A percentile compares a stretch with the other conserved stretches of the same genome.
Conservation (phyloP, 2,888 invertebrate species). For the Patella caerulea region DNA sequence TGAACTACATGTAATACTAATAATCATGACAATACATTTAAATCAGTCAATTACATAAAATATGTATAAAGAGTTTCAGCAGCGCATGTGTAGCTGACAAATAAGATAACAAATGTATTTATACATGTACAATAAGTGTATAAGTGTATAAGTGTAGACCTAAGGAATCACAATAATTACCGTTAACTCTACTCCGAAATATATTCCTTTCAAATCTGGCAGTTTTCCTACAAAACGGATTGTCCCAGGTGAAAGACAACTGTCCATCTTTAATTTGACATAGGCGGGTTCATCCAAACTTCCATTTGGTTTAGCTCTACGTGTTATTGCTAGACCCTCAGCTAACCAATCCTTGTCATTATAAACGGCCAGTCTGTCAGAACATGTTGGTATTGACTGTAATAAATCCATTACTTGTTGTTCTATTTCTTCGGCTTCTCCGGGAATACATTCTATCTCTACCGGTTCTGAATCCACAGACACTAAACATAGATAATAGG, state of each 20-base stretch:
- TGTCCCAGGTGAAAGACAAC: slow-evolving; percentile 49
- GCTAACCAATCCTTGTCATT: slow-evolving; percentile 52
- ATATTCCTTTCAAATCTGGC: slow-evolving; percentile 52
- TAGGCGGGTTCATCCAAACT: slow-evolving; percentile 49
- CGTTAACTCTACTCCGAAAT: slow-evolving; percentile 62
- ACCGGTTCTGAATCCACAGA: slow-evolving; percentile 29
- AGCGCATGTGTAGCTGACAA: not conserved
- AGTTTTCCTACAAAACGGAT: slow-evolving; percentile 55
- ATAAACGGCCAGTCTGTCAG: slow-evolving; percentile 54
- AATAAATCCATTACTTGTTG: slow-evolving; percentile 44
- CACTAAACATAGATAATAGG: slow-evolving; percentile 21
- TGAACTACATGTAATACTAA: too few relatives aligned
- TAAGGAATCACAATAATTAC: slow-evolving; percentile 39
- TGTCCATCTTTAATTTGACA: slow-evolving; percentile 54
- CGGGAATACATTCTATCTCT: slow-evolving; percentile 44
- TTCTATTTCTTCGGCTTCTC: slow-evolving; percentile 41
- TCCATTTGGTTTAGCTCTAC: too few relatives aligned
- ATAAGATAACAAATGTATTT: not conserved
- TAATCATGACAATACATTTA: not conserved
- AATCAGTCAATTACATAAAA: not conserved
- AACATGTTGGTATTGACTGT: slow-evolving; percentile 57
- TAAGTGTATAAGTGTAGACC: too few relatives aligned
- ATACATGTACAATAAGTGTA: not conserved
- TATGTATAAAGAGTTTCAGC: not conserved
- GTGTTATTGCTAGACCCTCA: slow-evolving; percentile 49